Base-by-base conservation (phyloP, 2,113 vertebrate species). In the Nibea albiflora region DNA sequence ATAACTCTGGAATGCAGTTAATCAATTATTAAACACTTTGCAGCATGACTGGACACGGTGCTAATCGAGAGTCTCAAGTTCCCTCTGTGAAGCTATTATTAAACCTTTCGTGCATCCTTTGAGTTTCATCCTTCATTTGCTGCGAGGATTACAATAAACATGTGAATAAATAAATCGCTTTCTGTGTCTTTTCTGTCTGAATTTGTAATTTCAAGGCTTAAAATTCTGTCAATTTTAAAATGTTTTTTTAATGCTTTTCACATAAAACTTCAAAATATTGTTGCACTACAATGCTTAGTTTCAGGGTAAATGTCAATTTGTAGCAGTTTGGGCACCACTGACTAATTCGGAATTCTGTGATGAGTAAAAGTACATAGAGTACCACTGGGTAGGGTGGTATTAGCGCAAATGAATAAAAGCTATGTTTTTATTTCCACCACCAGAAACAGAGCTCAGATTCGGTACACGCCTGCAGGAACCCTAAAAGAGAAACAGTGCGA, bases 1-100 rank as follows among this genome's bases (percentile, higher is more conserved):
- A 60, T 50, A 73, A 62, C 63, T 52, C 19, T 81, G 73, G 28
- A 67, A 78, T 60, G 63, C 69, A 83, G 49, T 6, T 60, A 44
- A 85, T 87, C 26, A 74, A 78, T 85, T 56, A 85, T 87, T 79
- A 64, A 82, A 80, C 24, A 8, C 46, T 47, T 73, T 71, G 47
- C 64, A 52, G 53, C 62, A 20, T 70, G 84, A 76, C 56, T 44
- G 54, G 75, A 67, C 49, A 15, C 8, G 6, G 17, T 7, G 24
- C 62, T 52, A 5, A 46, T 56, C 8, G 3, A 80, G 67, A 68
- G 39, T 57, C 26, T 77, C 50, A 63, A 15, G 14, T 52, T 69
- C 39, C 35, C 20, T 67, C 42, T 16, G 17, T 62, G 57, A 74
- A 66, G 24, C 39, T 42, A 35, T 60, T 76, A 31, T 26, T 66